Evolutionary conservation across 2,797 vertebrate species (phyloP).

Genomic region (Trematocara caparti): DNA sequence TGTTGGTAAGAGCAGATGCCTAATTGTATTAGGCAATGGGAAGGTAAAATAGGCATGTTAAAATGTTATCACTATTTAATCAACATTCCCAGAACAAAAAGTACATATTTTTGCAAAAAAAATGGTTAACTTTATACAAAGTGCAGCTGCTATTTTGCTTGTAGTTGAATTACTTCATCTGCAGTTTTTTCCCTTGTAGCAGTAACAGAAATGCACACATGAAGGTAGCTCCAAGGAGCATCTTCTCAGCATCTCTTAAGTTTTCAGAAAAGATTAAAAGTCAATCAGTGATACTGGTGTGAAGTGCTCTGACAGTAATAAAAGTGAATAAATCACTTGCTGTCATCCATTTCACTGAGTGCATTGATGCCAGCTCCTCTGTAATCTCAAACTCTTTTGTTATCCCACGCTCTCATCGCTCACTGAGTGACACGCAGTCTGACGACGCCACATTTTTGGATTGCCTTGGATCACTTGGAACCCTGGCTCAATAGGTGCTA

Average conservation of each 20-base stretch:
- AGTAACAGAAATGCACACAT: background rate
- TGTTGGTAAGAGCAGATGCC: background rate
- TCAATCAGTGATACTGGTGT: background rate
- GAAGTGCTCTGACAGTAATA: background rate
- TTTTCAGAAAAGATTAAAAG: background rate
- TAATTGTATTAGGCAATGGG: background rate
- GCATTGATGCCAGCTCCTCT: rapidly evolving
- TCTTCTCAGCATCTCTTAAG: background rate
- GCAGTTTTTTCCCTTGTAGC: background rate
- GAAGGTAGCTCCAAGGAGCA: background rate
- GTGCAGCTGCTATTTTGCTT: background rate
- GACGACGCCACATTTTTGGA: background rate
- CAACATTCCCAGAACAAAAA: rapidly evolving
- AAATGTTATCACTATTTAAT: background rate
- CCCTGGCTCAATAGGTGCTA: background rate
- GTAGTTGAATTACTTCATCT: background rate
- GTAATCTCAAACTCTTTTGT: background rate
- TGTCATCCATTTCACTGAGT: background rate
- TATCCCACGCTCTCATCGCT: background rate
- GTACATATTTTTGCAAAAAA: background rate
- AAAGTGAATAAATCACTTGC: background rate
- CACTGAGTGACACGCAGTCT: background rate
- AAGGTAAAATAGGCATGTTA: background rate
- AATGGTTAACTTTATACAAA: background rate
- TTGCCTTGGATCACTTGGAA: background rate